Evolutionary conservation across 2,888 invertebrate species (phyloP).

Genomic region (Drosophila heteroneura): DNA sequence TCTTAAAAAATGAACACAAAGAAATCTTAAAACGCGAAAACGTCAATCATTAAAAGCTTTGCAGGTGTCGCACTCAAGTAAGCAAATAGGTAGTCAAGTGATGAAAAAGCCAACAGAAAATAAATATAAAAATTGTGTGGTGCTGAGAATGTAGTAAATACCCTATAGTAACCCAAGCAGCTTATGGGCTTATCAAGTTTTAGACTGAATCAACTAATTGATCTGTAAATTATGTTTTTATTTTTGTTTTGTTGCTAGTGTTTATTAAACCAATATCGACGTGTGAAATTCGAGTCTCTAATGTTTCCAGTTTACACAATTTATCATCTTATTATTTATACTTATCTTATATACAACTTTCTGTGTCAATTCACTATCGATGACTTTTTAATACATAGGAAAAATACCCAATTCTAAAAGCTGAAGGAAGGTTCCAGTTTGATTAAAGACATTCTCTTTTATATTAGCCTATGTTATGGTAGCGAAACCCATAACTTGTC

Average conservation of each 20-base stretch:
- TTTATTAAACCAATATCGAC: not conserved
- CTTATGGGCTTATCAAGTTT: not conserved
- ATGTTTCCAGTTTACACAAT: not conserved
- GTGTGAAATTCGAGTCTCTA: not conserved
- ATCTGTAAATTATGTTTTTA: not conserved
- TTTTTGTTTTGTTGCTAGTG: not conserved
- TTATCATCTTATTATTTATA: not conserved
- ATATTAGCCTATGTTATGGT: slow-evolving; percentile 6
- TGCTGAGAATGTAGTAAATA: not conserved
- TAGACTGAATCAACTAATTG: not conserved
- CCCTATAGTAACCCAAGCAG: slow-evolving; percentile 1
- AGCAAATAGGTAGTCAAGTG: slow-evolving; percentile 18
- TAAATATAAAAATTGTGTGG: not conserved
- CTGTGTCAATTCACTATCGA: not conserved
- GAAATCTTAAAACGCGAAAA: slow-evolving; percentile 26
- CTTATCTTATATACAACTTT: not conserved
- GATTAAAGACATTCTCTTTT: not conserved
- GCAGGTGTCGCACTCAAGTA: slow-evolving; percentile 47
- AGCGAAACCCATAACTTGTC: slow-evolving; percentile 5
- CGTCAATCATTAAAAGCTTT: slow-evolving; percentile 38
- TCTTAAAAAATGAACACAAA: slow-evolving; percentile 11
- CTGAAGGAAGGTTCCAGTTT: not conserved
- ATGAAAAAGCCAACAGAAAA: slow-evolving; percentile 1
- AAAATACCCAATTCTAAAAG: not conserved
- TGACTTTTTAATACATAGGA: not conserved